Conservation (phyloP, 2,888 invertebrate species). For the Apamea sordens region DNA sequence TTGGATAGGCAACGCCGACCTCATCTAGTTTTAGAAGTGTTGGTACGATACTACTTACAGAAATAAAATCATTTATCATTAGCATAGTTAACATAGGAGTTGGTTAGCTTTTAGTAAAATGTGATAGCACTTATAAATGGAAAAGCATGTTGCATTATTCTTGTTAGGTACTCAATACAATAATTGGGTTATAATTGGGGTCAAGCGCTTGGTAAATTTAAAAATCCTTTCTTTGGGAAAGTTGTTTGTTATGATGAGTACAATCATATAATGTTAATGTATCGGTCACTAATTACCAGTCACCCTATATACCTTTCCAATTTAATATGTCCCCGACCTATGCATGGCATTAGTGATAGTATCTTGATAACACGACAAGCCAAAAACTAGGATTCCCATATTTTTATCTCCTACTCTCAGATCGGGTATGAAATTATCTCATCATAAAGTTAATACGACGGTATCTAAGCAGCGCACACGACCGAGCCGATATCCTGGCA, state of each 20-base stretch:
- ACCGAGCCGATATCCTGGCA: constrained; percentile 61
- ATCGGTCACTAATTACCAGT: no score
- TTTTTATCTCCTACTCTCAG: constrained; percentile 1
- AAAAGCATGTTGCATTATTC: no score
- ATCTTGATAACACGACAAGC: not conserved
- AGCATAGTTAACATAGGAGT: not conserved
- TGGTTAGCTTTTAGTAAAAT: not conserved
- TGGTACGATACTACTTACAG: not conserved
- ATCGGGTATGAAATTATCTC: constrained; percentile 55
- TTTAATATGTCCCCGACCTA: no score
- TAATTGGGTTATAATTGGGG: no score
- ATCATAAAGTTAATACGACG: constrained; percentile 51
- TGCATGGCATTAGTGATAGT: not conserved
- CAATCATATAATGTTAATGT: no score
- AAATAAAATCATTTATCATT: not conserved
- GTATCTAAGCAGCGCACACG: constrained; percentile 52
- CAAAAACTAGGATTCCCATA: not conserved
- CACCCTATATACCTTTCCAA: no score
- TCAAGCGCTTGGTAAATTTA: no score
- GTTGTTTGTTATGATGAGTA: no score
- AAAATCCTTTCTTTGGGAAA: no score
- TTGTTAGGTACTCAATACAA: no score
- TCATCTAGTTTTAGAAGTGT: not conserved
- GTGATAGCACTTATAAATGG: not conserved
- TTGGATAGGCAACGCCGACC: not conserved